A percentile compares a stretch with the other conserved stretches of the same genome.
Evolutionary conservation across 64 coral and sea anemone species (phyloP).

Genomic region (Montipora foliosa): DNA sequence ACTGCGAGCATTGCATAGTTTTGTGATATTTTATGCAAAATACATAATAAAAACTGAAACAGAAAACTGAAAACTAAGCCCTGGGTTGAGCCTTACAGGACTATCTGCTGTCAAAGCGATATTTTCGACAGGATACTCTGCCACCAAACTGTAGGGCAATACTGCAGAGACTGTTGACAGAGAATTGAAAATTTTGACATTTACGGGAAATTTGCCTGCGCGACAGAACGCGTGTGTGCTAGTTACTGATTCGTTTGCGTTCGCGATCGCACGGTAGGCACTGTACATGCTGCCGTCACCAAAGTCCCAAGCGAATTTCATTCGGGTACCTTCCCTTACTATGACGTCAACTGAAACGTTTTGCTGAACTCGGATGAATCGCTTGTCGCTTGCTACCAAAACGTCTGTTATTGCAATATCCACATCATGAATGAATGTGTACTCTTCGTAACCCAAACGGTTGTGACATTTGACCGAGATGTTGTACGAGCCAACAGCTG

Average conservation of each 20-base stretch:
- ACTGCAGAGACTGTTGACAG: constrained; percentile 25
- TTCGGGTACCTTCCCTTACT: constrained; percentile 65
- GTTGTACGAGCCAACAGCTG: constrained; percentile 63
- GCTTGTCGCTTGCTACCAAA: constrained; percentile 29
- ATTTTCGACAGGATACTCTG: constrained; percentile 69
- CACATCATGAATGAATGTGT: constrained; percentile 42
- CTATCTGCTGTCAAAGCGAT: constrained; percentile 57
- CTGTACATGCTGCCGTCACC: constrained; percentile 60
- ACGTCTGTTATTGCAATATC: constrained; percentile 70
- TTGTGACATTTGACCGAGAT: constrained; percentile 60
- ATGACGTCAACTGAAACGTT: constrained; percentile 58
- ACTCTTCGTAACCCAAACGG: constrained; percentile 32
- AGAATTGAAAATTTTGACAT: constrained; percentile 68
- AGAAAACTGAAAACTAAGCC: constrained; percentile 12
- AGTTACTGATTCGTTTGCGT: constrained; percentile 13
- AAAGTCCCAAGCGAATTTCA: constrained; percentile 64
- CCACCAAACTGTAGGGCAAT: constrained; percentile 47
- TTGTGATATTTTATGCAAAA: background rate
- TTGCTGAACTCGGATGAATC: constrained; percentile 76
- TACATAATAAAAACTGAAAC: background rate
- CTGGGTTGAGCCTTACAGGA: constrained; percentile 63
- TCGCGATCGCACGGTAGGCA: background rate
- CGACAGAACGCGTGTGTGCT: constrained; percentile 45
- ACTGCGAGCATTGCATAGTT: constrained; percentile 68
- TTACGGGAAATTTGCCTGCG: constrained; percentile 67